Conservation (phyloP, 1,140 invertebrate species). For the Eurosta solidaginis region DNA sequence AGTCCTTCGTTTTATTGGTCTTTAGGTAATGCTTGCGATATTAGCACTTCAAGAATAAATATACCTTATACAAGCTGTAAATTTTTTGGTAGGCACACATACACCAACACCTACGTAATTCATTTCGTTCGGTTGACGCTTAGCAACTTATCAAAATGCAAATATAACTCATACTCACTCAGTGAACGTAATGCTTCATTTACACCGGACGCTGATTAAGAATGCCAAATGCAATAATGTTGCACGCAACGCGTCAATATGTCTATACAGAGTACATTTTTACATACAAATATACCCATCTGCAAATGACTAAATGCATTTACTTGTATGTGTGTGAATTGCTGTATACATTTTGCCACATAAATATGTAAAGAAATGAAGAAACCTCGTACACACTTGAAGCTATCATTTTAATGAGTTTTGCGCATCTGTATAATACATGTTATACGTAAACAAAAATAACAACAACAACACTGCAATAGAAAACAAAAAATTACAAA, state of each 20-base stretch:
- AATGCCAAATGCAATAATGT: not conserved
- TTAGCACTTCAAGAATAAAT: no score
- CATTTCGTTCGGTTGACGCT: not conserved
- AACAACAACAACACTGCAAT: not conserved
- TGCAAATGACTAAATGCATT: not conserved
- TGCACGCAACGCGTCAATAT: not conserved
- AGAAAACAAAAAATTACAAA: not conserved
- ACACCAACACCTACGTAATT: not conserved
- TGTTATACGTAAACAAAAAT: not conserved
- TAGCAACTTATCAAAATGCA: slow-evolving; percentile 14
- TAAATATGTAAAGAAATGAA: not conserved
- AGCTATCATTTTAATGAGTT: slow-evolving; percentile 35
- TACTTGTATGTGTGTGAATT: no score
- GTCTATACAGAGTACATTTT: no score
- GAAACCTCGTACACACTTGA: not conserved
- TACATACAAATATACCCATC: not conserved
- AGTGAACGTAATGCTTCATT: slow-evolving; percentile 23
- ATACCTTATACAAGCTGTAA: no score
- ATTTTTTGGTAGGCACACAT: not conserved
- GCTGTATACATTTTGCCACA: not conserved
- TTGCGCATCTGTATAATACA: not conserved
- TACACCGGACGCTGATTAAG: not conserved
- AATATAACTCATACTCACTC: not conserved
- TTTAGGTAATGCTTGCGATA: no score
- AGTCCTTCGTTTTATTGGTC: no score